Evolutionary conservation across 2,888 invertebrate species (phyloP), one percentile per base, ranked within the genome.

Genomic region (Orthonevra nobilis): DNA sequence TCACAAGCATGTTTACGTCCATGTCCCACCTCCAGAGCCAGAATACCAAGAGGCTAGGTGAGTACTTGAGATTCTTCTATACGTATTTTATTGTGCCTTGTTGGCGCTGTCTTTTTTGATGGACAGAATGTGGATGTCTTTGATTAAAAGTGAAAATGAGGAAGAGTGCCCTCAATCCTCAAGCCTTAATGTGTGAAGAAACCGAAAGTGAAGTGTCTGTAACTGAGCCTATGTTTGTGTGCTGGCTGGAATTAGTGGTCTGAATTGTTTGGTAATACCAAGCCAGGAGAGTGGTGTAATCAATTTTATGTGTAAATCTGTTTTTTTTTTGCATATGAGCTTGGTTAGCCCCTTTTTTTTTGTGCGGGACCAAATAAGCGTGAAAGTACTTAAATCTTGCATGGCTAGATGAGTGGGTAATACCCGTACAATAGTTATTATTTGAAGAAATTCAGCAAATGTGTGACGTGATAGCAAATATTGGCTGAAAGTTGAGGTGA

Each of bases 1-100:
- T 54, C 96, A 96, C 89, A 96, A 96, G 86, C 96, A 96, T 87
- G 96, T 96, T 9, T 96, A 96, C 89, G 96, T 96, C 12, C 96
- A 96, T 88, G 95, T 96, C 12, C 96, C 96, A 48, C 96, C 96
- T 64, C 95, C 96, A 84, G 96, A 96, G 88, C 94, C 93, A 23
- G 95, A 95, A 85, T 91, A 93, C 85, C 92, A 92, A 30, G 91
- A 92, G 14, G 92, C 94, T 14, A 93, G 91, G 86, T 92, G 87
- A 86, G 90, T 88, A 7, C 42, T 42, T 64, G 1, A 38, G 30
- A 52, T 26, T 50, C 32, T 72, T 26, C 10, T 7, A 34, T 1
- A 48, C n/a, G n/a, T n/a, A n/a, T 34, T 60, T 34, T 12, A n/a
- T 15, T 38, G n/a, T n/a, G n/a, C n/a, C n/a, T n/a, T n/a, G n/a